Evolutionary conservation across 1,140 invertebrate genomes (phyloP).

Genomic region (Apis mellifera): DNA sequence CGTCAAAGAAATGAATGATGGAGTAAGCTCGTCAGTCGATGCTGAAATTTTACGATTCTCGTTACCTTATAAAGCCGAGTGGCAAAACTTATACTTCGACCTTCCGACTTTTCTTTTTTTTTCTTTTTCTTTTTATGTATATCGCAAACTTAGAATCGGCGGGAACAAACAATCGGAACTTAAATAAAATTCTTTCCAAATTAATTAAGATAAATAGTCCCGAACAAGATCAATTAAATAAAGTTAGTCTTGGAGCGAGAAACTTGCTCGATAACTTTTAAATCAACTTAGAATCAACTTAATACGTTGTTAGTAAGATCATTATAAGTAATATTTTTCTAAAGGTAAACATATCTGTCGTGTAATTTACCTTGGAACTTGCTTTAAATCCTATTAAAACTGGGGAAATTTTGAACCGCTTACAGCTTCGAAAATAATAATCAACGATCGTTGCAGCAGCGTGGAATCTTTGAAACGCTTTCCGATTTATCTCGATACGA

Average conservation of each 20-base stretch:
- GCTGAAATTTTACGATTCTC: too few species aligned
- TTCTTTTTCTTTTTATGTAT: too few species aligned
- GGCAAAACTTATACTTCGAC: too few species aligned
- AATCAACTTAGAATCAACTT: not conserved
- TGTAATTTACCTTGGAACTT: not conserved
- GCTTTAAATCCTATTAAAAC: not conserved
- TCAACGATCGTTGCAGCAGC: not conserved
- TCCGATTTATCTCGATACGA: not conserved
- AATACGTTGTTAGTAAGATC: not conserved
- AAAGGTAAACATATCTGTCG: not conserved
- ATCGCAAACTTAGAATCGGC: too few species aligned
- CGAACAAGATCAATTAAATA: not conserved
- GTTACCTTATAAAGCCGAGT: too few species aligned
- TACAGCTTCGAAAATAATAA: not conserved
- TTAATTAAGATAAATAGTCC: not conserved
- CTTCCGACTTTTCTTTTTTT: too few species aligned
- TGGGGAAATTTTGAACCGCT: not conserved
- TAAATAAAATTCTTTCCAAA: not conserved
- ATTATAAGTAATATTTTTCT: not conserved
- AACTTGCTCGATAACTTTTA: not conserved
- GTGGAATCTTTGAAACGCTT: not conserved
- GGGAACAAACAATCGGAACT: too few species aligned
- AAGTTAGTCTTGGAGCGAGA: not conserved
- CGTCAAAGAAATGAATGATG: slow-evolving; percentile 51
- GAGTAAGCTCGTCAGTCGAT: not conserved